Evolutionary conservation across 2,113 vertebrate species (phyloP), one percentile per base, ranked within the genome.

Genomic region (Thamnaconus septentrionalis): DNA sequence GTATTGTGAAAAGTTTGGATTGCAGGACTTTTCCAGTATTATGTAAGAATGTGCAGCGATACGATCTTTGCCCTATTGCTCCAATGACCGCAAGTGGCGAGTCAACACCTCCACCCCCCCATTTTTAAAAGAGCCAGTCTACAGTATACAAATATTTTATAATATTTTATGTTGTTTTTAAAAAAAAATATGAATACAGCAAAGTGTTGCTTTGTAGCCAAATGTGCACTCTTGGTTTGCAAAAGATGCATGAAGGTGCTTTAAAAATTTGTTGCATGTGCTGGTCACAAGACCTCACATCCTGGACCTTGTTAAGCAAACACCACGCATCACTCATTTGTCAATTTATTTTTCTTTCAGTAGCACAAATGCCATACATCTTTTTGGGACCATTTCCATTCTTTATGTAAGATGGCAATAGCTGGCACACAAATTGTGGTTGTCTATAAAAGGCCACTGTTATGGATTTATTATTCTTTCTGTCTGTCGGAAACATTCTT

Each of bases 211-310:
- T 1, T 12, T 31, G 4, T 40, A 4, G 3, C 4, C 8, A 51
- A 7, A n/a, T 1, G 4, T 41, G 31, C 10, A 7, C 5, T 4
- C 7, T 42, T 5, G 45, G 1, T 41, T 57, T 52, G 50, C 31
- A 4, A 0, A 48, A 7, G 3, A 4, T 10, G 11, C 9, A 11
- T 41, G 8, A 31, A 1, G 4, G 51, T 53, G 45, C 3, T 10
- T 45, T 18, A 7, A 56, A 4, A 43, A 41, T 61, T 9, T 40
- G 10, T 10, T 59, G 70, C 81, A 83, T 72, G 78, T 86, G 76
- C 67, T 8, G 53, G 83, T 90, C 91, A 90, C 82, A 81, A 85
- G 87, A 86, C 86, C 9, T 45, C 62, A 49, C 64, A 53, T 45
- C 43, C 56, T 67, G 74, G 59, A 42, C 5, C 56, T 42, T 77